Evolutionary conservation across 2,888 invertebrate species (phyloP).

Genomic region (Cantharis rustica): DNA sequence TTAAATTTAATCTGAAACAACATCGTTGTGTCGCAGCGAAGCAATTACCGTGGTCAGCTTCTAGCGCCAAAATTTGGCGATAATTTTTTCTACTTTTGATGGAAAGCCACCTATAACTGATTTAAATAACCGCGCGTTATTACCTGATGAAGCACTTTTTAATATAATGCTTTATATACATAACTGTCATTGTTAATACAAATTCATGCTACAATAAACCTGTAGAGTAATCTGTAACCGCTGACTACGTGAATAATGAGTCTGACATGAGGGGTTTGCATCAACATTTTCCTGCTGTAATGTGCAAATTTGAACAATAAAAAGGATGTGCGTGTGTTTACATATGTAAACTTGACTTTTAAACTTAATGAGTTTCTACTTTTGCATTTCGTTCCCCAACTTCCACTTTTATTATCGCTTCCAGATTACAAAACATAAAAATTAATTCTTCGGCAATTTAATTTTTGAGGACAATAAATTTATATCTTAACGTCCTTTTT

Average conservation of each 20-base stretch:
- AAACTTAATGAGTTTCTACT: neutral
- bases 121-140: slow-evolving; percentile 1
- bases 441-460: neutral
- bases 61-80: neutral
- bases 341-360: slow-evolving; percentile 4
- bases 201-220: slow-evolving; percentile 16
- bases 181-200: slow-evolving; percentile 3
- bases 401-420: neutral
- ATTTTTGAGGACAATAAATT: neutral
- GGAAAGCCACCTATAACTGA: neutral
- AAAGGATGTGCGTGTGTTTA: slow-evolving; percentile 5
- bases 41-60: neutral
- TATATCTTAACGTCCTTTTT: neutral
- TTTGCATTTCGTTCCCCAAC: neutral
- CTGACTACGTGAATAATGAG: slow-evolving; percentile 17
- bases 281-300: slow-evolving; percentile 10
- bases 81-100: neutral
- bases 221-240: slow-evolving; percentile 17
- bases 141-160: slow-evolving; percentile 2
- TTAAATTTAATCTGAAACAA: neutral
- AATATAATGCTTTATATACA: slow-evolving; percentile 2
- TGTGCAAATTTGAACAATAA: slow-evolving; percentile 13
- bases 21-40: neutral
- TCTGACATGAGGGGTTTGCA: slow-evolving; percentile 14
- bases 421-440: neutral